A percentile compares a stretch with the other conserved stretches of the same genome.
Evolutionary conservation across 1,140 invertebrate species (phyloP).

Genomic region (Formica selysi): DNA sequence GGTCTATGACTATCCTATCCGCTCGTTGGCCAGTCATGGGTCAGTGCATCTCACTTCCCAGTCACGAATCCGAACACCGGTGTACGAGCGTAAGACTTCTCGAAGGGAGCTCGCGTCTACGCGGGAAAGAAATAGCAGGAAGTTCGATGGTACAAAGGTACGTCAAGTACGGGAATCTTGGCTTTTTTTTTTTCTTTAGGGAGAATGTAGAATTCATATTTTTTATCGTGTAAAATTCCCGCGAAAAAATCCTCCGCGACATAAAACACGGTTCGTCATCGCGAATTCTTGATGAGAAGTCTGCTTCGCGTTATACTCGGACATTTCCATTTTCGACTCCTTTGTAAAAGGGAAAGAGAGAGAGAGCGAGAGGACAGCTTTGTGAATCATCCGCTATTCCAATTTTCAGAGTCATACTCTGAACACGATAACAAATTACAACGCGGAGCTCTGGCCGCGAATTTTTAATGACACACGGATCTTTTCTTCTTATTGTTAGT

Average conservation of each 20-base stretch:
- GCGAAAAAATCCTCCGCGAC: background rate
- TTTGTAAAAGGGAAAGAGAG: slow-evolving; percentile 17
- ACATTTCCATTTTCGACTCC: slow-evolving; percentile 42
- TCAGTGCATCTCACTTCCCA: slow-evolving; percentile 84
- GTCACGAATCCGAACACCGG: slow-evolving; percentile 81
- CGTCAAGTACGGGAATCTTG: background rate
- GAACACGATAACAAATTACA: background rate
- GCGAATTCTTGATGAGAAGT: background rate
- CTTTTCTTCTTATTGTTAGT: background rate
- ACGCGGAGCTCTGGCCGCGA: background rate
- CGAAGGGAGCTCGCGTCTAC: slow-evolving; percentile 69
- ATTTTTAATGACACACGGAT: slow-evolving; percentile 4
- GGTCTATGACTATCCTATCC: slow-evolving; percentile 73
- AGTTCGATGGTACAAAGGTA: slow-evolving; percentile 26
- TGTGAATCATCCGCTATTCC: slow-evolving; percentile 29
- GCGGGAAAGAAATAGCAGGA: slow-evolving; percentile 64
- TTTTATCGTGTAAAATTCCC: background rate
- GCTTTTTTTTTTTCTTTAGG: background rate
- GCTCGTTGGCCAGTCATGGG: slow-evolving; percentile 83
- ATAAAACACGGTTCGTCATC: background rate
- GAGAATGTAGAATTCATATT: background rate
- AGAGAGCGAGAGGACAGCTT: background rate
- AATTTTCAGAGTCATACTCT: slow-evolving; percentile 16
- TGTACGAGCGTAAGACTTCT: slow-evolving; percentile 65
- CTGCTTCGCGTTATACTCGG: background rate